Evolutionary conservation across 2,888 invertebrate genomes (phyloP).

Genomic region (Autographa gamma): DNA sequence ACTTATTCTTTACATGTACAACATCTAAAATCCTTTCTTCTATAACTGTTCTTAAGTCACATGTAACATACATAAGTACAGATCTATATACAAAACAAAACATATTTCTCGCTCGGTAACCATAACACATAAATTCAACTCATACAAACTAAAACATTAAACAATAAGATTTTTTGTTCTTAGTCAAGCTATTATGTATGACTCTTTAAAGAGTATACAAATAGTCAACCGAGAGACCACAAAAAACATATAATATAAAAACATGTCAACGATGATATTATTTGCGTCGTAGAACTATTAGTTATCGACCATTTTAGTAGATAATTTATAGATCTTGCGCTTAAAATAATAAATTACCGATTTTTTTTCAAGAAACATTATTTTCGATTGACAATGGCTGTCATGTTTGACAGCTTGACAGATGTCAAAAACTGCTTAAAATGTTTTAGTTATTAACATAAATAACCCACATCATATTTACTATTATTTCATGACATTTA

Average conservation of each 20-base stretch:
- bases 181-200: slow-evolving; percentile 34
- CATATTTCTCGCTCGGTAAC: slow-evolving; percentile 33
- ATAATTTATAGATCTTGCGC: neutral
- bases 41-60: slow-evolving; percentile 30
- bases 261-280: slow-evolving; percentile 14
- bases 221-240: slow-evolving; percentile 7
- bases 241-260: slow-evolving; percentile 16
- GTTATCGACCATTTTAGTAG: slow-evolving; percentile 4
- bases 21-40: neutral
- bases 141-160: slow-evolving; percentile 33
- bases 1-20: too few relatives aligned
- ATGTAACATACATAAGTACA: neutral
- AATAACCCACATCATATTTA: too few relatives aligned
- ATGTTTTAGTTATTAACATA: neutral
- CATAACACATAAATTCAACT: slow-evolving; percentile 33
- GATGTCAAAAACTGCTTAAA: neutral
- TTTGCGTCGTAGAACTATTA: neutral
- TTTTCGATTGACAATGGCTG: slow-evolving; percentile 2
- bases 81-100: slow-evolving; percentile 37
- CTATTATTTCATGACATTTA: neutral
- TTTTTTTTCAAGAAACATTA: neutral
- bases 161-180: slow-evolving; percentile 40
- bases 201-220: neutral
- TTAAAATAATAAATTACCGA: neutral
- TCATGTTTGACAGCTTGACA: slow-evolving; percentile 1